These are phyloP conservation scores for Subanguina moxae DNA, from an alignment of 1,140 invertebrate genomes.

Conservation along the genomic window DNA sequence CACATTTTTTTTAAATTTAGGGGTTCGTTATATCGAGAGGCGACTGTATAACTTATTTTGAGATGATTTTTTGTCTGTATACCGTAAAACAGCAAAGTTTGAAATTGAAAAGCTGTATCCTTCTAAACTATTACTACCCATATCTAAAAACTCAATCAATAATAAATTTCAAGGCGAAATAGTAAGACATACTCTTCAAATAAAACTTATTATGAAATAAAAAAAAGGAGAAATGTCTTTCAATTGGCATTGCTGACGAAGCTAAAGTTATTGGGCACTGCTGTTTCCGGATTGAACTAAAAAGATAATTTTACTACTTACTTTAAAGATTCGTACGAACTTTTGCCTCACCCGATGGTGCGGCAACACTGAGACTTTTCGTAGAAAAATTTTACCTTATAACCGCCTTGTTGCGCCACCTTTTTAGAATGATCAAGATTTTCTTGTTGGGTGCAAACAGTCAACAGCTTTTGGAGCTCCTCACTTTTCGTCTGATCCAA, in stretches of 20 bases:
- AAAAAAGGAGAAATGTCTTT: not conserved
- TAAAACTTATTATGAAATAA: not conserved
- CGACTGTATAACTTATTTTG: too few species aligned
- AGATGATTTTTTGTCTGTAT: too few species aligned
- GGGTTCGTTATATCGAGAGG: too few species aligned
- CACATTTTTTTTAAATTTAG: too few species aligned
- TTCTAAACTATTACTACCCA: too few species aligned
- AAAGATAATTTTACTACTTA: conserved; percentile 8
- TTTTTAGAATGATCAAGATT: conserved; percentile 32
- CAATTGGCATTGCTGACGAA: not conserved
- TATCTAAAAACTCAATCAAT: too few species aligned
- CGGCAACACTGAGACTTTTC: too few species aligned
- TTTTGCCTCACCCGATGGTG: too few species aligned
- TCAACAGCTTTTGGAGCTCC: conserved; percentile 34
- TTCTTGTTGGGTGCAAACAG: conserved; percentile 32
- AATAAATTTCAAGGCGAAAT: too few species aligned
- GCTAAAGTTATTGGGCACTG: conserved; percentile 5
- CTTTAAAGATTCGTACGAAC: conserved; percentile 24
- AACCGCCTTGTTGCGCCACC: conserved; percentile 32
- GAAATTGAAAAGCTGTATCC: too few species aligned
- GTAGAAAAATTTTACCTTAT: conserved; percentile 31
- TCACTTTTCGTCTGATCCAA: conserved; percentile 23
- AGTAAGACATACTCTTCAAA: too few species aligned
- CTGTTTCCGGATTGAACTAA: conserved; percentile 7
- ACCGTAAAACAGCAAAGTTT: too few species aligned